These are phyloP conservation scores for Nebria brevicollis DNA, from an alignment of 2,888 invertebrate genomes.

Conservation along the genomic window DNA sequence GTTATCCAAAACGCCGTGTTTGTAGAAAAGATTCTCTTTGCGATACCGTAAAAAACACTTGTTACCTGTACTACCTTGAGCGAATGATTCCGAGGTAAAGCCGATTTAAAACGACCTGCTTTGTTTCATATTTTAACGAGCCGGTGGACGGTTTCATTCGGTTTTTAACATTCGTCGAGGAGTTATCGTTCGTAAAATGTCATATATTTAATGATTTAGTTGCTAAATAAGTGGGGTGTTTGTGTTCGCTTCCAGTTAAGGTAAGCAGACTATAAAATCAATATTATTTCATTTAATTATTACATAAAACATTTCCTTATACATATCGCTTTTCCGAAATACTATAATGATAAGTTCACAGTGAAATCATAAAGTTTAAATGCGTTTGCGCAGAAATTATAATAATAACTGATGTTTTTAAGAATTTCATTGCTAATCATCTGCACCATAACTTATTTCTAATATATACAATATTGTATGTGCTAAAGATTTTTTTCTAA, in stretches of 20 bases:
- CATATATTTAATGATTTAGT: conserved; percentile 16
- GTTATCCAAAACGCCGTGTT: neutral
- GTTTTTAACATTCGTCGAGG: conserved; percentile 16
- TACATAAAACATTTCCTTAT: neutral
- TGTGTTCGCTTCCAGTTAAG: neutral
- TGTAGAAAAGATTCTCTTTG: neutral
- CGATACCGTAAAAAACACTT: conserved; percentile 15
- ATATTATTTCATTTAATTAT: neutral
- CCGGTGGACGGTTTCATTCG: conserved; percentile 33
- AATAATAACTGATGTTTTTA: too few species aligned
- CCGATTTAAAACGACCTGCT: conserved; percentile 31
- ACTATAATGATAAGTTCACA: too few species aligned
- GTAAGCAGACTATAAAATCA: neutral
- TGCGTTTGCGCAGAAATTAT: too few species aligned
- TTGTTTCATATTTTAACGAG: conserved; percentile 22
- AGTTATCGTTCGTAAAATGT: conserved; percentile 13
- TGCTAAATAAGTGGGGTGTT: neutral
- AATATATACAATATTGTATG: too few species aligned
- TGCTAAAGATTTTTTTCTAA: too few species aligned
- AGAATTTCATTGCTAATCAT: too few species aligned
- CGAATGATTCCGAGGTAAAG: conserved; percentile 18
- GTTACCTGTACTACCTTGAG: conserved; percentile 12
- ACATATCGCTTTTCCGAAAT: too few species aligned
- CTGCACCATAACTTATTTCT: too few species aligned
- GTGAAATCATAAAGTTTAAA: too few species aligned